Percentiles rank a stretch among this genome's conserved stretches.
Conservation (phyloP, 2,888 invertebrate species). For the Apocheima hispidaria region DNA sequence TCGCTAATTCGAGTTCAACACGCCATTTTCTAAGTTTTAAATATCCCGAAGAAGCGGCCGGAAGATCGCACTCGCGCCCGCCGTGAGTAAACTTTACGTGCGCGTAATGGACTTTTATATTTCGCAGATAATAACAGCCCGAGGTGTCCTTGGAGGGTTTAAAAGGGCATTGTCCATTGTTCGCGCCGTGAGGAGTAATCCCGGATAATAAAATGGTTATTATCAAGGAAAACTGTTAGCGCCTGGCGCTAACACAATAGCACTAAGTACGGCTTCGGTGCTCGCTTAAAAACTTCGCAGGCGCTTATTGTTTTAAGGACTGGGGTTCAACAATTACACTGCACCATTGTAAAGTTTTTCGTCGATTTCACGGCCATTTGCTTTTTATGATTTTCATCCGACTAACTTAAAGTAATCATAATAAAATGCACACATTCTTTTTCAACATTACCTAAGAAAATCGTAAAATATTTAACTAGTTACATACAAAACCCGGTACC, state of each 20-base stretch:
- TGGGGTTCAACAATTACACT: constrained; percentile 41
- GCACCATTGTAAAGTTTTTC: constrained; percentile 54
- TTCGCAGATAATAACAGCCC: constrained; percentile 48
- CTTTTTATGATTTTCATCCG: constrained; percentile 49
- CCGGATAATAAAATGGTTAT: constrained; percentile 47
- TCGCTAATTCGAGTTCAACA: constrained; percentile 32
- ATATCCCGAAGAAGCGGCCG: constrained; percentile 44
- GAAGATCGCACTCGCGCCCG: constrained; percentile 48
- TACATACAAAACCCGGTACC: neutral
- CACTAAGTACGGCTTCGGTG: constrained; percentile 54
- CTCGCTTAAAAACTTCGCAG: constrained; percentile 48
- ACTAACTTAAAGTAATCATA: constrained; percentile 38
- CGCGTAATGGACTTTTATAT: constrained; percentile 46
- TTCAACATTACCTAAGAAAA: neutral
- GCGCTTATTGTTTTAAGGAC: constrained; percentile 49
- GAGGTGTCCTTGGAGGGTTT: constrained; percentile 39
- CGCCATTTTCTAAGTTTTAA: constrained; percentile 45
- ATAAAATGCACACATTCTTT: constrained; percentile 30
- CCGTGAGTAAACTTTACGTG: constrained; percentile 48
- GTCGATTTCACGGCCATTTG: constrained; percentile 66
- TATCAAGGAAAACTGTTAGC: constrained; percentile 55
- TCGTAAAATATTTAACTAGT: neutral
- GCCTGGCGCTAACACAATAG: constrained; percentile 61
- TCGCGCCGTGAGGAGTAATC: constrained; percentile 42
- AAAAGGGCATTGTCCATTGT: constrained; percentile 47